A percentile compares a stretch with the other conserved stretches of the same genome.
These are phyloP conservation scores for Pyrgus malvae DNA, from an alignment of 2,888 invertebrate species.

Conservation along the genomic window DNA sequence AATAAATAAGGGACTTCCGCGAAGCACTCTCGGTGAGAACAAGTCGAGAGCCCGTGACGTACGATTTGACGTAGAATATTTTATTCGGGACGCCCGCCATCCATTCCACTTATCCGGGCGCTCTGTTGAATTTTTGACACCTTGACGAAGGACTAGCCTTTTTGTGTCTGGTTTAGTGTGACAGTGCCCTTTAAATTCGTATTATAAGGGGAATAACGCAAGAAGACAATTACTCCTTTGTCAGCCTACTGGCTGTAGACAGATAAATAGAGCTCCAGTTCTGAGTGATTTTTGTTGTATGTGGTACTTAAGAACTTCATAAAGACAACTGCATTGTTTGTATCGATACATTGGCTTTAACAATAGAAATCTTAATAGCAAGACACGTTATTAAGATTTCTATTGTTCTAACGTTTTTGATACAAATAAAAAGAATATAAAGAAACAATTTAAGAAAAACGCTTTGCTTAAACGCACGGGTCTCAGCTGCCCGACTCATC, in stretches of 20 bases:
- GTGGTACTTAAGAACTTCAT: too few relatives aligned
- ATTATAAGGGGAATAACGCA: constrained; percentile 50
- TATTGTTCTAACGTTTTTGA: too few relatives aligned
- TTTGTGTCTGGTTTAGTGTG: constrained; percentile 71
- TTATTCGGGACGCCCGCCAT: constrained; percentile 72
- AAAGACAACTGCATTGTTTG: too few relatives aligned
- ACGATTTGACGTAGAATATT: constrained; percentile 80
- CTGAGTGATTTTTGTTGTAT: constrained; percentile 10
- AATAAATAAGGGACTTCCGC: constrained; percentile 78
- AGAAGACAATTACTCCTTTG: constrained; percentile 46
- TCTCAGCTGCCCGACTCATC: constrained; percentile 35
- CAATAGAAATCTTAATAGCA: too few relatives aligned
- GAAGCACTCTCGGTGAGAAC: constrained; percentile 72
- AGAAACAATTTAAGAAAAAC: not conserved
- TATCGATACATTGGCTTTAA: too few relatives aligned
- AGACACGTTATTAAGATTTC: too few relatives aligned
- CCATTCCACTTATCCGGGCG: constrained; percentile 78
- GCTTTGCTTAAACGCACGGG: constrained; percentile 13
- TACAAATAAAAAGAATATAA: not conserved
- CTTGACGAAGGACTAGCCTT: constrained; percentile 66
- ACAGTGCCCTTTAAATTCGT: constrained; percentile 69
- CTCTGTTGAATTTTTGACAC: constrained; percentile 80
- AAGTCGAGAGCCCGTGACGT: constrained; percentile 76
- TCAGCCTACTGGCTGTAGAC: constrained; percentile 35
- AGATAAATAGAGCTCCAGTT: constrained; percentile 33